Conservation (phyloP, 2,113 vertebrate genomes). For the Saimiri boliviensis region DNA sequence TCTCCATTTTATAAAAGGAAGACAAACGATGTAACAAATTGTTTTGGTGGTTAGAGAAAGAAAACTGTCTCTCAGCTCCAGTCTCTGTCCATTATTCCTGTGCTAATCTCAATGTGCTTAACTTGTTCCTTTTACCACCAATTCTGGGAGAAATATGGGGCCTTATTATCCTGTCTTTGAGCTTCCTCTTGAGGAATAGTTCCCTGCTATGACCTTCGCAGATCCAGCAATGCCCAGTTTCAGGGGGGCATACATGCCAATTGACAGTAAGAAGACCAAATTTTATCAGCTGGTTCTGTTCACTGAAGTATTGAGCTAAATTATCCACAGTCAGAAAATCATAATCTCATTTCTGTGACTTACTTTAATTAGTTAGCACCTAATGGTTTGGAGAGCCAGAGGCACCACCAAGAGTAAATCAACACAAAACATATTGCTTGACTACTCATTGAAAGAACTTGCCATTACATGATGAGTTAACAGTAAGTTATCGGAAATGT, state of each 20-base stretch:
- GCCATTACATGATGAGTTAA: slow-evolving; percentile 29
- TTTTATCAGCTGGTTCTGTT: slow-evolving; percentile 18
- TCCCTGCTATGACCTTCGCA: background rate
- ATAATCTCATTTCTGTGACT: background rate
- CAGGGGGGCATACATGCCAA: background rate
- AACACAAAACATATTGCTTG: slow-evolving; percentile 8
- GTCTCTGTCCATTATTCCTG: background rate
- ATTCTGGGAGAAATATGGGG: background rate
- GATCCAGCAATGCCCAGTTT: background rate
- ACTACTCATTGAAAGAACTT: slow-evolving; percentile 24
- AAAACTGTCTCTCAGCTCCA: background rate
- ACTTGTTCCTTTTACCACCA: background rate
- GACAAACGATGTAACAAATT: background rate
- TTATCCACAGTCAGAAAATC: background rate
- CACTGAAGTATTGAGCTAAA: background rate
- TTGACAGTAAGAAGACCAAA: background rate
- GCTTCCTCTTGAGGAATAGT: background rate
- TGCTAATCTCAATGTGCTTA: background rate
- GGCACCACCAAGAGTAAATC: background rate
- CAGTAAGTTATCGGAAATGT: slow-evolving; percentile 47
- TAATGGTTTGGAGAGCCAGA: background rate
- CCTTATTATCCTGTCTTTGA: background rate
- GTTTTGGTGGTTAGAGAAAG: background rate
- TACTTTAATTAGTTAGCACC: background rate
- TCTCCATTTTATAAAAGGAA: background rate